phyloP scores from a whole-genome alignment of 2,797 vertebrate species.

The Chiloscyllium punctatum region DNA sequence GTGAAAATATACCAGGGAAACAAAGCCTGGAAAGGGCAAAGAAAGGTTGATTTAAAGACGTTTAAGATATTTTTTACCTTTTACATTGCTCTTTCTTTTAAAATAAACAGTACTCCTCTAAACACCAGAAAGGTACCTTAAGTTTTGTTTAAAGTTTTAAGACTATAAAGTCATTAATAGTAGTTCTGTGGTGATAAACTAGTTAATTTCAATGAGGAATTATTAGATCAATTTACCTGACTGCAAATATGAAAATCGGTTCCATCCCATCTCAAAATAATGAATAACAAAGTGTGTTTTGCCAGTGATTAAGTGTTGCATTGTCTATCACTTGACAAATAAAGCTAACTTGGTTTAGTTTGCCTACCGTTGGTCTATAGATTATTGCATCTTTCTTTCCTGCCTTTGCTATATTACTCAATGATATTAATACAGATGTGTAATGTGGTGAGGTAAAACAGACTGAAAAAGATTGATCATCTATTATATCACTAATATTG shows the following conservation, averaged over 20 bases:
- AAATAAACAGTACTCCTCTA: not conserved
- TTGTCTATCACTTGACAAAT: not conserved
- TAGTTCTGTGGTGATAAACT: not conserved
- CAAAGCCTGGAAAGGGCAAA: not conserved
- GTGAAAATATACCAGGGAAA: not conserved
- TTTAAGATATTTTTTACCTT: not conserved
- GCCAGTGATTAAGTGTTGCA: not conserved
- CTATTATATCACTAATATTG: constrained; percentile 1
- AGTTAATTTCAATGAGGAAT: not conserved
- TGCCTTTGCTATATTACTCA: not conserved
- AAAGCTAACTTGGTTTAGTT: not conserved
- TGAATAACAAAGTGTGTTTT: not conserved
- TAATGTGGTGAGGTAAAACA: not conserved
- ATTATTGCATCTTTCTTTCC: not conserved
- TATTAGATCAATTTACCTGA: not conserved
- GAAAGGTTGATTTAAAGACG: not conserved
- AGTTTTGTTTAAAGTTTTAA: not conserved
- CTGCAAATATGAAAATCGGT: not conserved
- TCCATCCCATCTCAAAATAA: not conserved
- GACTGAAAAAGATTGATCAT: not conserved
- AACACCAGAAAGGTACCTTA: not conserved
- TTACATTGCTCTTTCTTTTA: not conserved
- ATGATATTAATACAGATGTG: not conserved
- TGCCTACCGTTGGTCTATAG: not conserved
- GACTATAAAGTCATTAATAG: too few relatives aligned